Conservation (phyloP, 2,797 vertebrate genomes). For the Brachyalestes nurse region DNA sequence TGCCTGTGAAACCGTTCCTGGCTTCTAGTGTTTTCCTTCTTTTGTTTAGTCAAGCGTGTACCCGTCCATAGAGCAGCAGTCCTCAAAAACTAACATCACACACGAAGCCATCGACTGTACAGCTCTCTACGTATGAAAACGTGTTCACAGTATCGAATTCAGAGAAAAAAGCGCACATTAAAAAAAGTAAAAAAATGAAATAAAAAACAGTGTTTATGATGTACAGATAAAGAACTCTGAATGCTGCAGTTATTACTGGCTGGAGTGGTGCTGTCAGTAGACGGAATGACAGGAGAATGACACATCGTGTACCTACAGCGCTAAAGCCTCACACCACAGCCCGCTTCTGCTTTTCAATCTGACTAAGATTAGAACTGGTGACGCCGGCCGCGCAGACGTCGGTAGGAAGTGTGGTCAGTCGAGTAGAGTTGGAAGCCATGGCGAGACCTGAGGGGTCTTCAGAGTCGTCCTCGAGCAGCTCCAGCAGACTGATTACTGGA, state of each 20-base stretch:
- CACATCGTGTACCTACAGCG: conserved; percentile 11
- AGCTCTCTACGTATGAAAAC: conserved; percentile 55
- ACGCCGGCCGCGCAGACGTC: neutral
- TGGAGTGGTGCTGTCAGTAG: conserved; percentile 35
- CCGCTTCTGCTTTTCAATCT: neutral
- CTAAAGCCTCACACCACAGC: conserved; percentile 7
- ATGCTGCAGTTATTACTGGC: conserved; percentile 16
- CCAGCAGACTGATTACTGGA: conserved; percentile 30
- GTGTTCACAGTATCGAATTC: conserved; percentile 63
- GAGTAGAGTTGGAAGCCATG: conserved; percentile 41
- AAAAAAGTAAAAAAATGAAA: conserved; percentile 45
- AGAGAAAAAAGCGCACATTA: conserved; percentile 47
- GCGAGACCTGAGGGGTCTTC: neutral
- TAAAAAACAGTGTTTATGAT: conserved; percentile 40
- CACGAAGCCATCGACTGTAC: conserved; percentile 32
- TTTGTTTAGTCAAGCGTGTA: neutral
- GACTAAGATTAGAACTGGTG: neutral
- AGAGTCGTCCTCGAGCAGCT: neutral
- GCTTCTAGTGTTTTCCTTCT: neutral
- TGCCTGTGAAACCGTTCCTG: neutral
- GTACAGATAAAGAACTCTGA: conserved; percentile 59
- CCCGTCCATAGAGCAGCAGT: conserved; percentile 9
- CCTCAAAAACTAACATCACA: conserved; percentile 11
- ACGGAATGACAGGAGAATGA: conserved; percentile 19
- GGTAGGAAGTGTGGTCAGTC: conserved; percentile 17